These are phyloP conservation scores for Psittacula echo DNA, from an alignment of 2,797 vertebrate genomes.

Conservation along the genomic window DNA sequence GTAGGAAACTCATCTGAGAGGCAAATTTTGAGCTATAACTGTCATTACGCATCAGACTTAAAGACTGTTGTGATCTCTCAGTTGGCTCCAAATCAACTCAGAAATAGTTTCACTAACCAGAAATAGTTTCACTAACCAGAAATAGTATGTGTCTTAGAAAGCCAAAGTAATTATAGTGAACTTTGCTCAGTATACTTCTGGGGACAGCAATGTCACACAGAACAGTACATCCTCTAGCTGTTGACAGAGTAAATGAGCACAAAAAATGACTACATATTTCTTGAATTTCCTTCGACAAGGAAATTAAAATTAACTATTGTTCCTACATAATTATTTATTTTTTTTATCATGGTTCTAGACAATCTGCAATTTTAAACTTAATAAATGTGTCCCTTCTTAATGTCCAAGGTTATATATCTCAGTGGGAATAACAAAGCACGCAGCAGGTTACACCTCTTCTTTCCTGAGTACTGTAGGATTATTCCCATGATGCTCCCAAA, in stretches of 20 bases:
- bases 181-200: neutral
- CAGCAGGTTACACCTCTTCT: neutral
- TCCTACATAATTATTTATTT: neutral
- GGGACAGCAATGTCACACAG: neutral
- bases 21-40: neutral
- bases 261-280: neutral
- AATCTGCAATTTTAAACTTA: neutral
- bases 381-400: neutral
- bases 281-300: neutral
- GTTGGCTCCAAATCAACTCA: neutral
- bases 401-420: neutral
- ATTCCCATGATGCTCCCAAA: neutral
- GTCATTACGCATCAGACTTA: neutral
- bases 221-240: neutral
- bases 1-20: neutral
- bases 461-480: neutral
- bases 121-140: neutral
- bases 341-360: neutral
- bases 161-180: neutral
- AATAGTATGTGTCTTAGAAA: neutral
- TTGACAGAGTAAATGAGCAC: neutral
- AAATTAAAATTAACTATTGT: neutral
- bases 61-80: neutral
- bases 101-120: neutral
- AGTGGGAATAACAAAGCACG: neutral